Evolutionary conservation across 2,113 vertebrate genomes (phyloP).

Genomic region (Pipra filicauda): DNA sequence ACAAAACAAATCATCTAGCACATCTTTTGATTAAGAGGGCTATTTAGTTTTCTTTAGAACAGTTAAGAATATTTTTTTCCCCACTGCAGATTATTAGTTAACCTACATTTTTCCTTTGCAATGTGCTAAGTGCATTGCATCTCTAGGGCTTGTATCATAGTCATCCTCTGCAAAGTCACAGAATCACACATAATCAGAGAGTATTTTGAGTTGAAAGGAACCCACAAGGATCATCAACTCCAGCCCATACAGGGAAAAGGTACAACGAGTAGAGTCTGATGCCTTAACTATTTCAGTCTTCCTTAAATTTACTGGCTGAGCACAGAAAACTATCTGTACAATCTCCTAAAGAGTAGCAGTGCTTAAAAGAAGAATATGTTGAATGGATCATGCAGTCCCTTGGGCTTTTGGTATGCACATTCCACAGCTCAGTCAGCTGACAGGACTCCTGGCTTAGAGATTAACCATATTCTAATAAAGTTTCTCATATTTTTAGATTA

Average conservation of each 20-base stretch:
- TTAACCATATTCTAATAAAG: neutral
- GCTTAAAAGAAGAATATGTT: neutral
- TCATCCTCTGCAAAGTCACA: neutral
- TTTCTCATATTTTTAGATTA: neutral
- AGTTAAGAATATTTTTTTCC: neutral
- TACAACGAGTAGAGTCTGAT: accelerated
- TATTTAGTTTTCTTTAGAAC: neutral
- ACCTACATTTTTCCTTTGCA: neutral
- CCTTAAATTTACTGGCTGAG: neutral
- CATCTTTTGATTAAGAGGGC: neutral
- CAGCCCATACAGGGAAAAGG: neutral
- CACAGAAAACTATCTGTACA: neutral
- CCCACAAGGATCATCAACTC: neutral
- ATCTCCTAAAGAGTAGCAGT: neutral
- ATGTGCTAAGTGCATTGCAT: neutral
- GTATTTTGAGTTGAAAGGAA: neutral
- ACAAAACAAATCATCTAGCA: neutral
- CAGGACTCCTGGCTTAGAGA: neutral
- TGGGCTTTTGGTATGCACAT: accelerated
- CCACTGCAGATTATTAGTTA: neutral
- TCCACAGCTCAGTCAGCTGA: neutral
- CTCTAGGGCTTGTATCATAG: neutral
- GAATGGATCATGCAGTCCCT: neutral
- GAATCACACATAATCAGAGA: neutral
- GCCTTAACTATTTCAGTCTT: neutral